Percentiles rank a stretch among this genome's conserved stretches.
These are phyloP conservation scores for Pycnomerus fuliginosus DNA, from an alignment of 2,888 invertebrate species.

Conservation along the genomic window DNA sequence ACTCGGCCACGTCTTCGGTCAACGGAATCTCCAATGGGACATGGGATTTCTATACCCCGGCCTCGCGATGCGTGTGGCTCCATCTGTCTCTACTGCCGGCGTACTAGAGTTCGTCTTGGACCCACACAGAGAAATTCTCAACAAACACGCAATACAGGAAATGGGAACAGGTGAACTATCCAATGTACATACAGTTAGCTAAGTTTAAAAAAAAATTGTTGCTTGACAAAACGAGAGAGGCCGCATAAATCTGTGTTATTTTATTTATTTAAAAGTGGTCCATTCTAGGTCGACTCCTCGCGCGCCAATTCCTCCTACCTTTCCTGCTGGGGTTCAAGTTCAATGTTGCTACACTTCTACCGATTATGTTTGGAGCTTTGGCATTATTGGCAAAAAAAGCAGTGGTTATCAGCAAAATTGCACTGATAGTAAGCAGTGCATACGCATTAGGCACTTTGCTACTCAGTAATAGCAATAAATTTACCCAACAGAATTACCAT, in stretches of 20 bases:
- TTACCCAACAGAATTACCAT: slow-evolving; percentile 9
- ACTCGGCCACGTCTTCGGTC: slow-evolving; percentile 66
- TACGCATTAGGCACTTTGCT: slow-evolving; percentile 59
- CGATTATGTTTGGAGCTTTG: slow-evolving; percentile 69
- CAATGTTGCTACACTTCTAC: slow-evolving; percentile 72
- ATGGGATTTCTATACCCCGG: slow-evolving; percentile 74
- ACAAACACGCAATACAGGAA: slow-evolving; percentile 58
- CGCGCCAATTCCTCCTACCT: slow-evolving; percentile 73
- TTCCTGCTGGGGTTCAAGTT: slow-evolving; percentile 79
- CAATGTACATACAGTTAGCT: too few relatives aligned
- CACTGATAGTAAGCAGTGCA: slow-evolving; percentile 68
- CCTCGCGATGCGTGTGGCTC: slow-evolving; percentile 71
- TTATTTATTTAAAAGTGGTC: neutral
- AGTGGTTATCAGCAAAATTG: slow-evolving; percentile 71
- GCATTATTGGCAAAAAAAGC: slow-evolving; percentile 77
- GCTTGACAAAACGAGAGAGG: too few relatives aligned
- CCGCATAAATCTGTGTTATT: neutral
- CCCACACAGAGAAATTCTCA: slow-evolving; percentile 56
- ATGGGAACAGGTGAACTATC: slow-evolving; percentile 69
- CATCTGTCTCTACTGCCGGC: slow-evolving; percentile 68
- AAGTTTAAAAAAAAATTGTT: too few relatives aligned
- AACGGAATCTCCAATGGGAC: slow-evolving; percentile 74
- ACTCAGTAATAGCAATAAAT: slow-evolving; percentile 34
- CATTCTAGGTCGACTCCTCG: slow-evolving; percentile 68
- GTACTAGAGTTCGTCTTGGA: slow-evolving; percentile 75